Evolutionary conservation across 2,888 invertebrate genomes (phyloP), one percentile per base, ranked within the genome.

Genomic region (Lathronympha strigana): DNA sequence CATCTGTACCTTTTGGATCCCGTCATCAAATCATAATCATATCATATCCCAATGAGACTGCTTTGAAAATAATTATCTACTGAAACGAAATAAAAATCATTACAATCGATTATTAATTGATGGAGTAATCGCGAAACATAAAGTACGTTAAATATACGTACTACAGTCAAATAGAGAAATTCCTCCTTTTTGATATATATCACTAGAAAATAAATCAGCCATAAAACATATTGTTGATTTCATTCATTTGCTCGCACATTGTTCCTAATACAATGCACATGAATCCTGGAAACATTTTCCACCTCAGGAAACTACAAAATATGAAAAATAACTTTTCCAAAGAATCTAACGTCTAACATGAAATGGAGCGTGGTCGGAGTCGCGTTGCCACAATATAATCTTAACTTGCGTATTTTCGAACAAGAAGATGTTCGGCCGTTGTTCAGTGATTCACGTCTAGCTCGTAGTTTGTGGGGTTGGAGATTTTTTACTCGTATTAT

Each of bases 401-500:
- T 57, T 57, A 49, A 63, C 40, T 63, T 50, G 63, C 33, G 63
- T 38, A 49, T 63, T 63, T 63, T 57, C 31, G 43, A 50, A 31
- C 43, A 50, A 50, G 19, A 57, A 63, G 50, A 57, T 50, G 63
- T 63, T 57, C 40, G 50, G 4, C 17, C 43, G 57, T 57, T 45
- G 57, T 31, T 55, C 49, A 57, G 43, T 50, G 63, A 50, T 50
- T 50, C 40, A 45, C 55, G 31, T 33, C 49, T 23, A 38, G 49
- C n/a, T 50, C 23, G 40, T 40, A 33, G 31, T 57, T 50, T 51
- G 31, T 50, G 49, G 17, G 55, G 40, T 57, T 45, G 23, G 25
- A 28, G 23, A 40, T 31, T 63, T 63, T 53, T 45, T 15, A 15
- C 38, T 28, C 17, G 40, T 53, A 53, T 33, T 17, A 11, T 28